phyloP scores from a whole-genome alignment of 2,888 invertebrate genomes.

The Thecocarcelia acutangulata region DNA sequence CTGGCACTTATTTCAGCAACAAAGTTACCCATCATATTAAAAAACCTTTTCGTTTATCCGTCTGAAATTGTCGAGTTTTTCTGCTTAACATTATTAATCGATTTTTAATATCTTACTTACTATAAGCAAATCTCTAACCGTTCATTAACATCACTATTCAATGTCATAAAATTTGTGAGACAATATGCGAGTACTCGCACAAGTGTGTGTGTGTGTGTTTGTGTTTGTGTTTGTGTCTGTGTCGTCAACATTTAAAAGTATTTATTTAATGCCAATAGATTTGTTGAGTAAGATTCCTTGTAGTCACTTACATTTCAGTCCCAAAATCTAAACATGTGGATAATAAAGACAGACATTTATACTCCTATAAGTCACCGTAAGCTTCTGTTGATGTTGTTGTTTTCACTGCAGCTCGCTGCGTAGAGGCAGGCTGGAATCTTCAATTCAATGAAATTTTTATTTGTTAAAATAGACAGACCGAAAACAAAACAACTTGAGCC shows the following conservation, averaged over 20 bases:
- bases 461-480: slow-evolving; percentile 41
- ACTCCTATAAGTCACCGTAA: slow-evolving; percentile 56
- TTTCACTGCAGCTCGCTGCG: slow-evolving; percentile 22
- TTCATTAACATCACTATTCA: slow-evolving; percentile 6
- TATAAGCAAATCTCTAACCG: neutral
- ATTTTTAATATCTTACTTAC: too few species aligned
- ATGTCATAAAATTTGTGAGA: slow-evolving; percentile 11
- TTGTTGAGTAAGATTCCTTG: slow-evolving; percentile 65
- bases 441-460: slow-evolving; percentile 58
- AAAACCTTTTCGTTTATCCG: too few species aligned
- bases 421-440: slow-evolving; percentile 42
- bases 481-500: slow-evolving; percentile 23
- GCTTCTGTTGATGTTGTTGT: slow-evolving; percentile 48
- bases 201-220: slow-evolving; percentile 4
- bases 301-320: slow-evolving; percentile 59
- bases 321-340: slow-evolving; percentile 59
- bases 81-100: too few species aligned
- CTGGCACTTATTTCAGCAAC: too few species aligned
- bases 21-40: too few species aligned
- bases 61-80: too few species aligned
- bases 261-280: slow-evolving; percentile 66
- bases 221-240: neutral
- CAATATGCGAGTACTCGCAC: neutral
- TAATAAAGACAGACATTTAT: slow-evolving; percentile 66
- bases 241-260: slow-evolving; percentile 15